Evolutionary conservation across 2,888 invertebrate genomes (phyloP).

Genomic region (Latrodectus elegans): DNA sequence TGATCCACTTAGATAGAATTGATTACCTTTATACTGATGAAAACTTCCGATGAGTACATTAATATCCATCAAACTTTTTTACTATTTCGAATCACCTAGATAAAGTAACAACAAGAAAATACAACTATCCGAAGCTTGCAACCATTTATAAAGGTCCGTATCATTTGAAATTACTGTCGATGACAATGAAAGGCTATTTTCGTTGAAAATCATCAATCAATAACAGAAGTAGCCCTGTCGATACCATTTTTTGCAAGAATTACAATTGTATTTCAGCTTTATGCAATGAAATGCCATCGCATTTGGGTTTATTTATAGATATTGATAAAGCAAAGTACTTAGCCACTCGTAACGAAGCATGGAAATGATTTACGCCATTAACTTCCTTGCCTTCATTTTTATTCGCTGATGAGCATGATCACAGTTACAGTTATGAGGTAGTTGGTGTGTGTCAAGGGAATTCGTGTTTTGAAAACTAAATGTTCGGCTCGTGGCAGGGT

Average conservation of each 20-base stretch:
- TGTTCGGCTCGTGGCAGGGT: constrained; percentile 16
- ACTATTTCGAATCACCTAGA: no score
- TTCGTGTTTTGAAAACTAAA: constrained; percentile 55
- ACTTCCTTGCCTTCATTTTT: constrained; percentile 12
- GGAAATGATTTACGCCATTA: constrained; percentile 43
- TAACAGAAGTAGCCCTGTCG: background rate
- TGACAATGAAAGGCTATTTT: background rate
- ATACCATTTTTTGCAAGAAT: constrained; percentile 8
- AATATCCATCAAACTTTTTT: no score
- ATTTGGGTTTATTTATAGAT: constrained; percentile 50
- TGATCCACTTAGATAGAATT: no score
- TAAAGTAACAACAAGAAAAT: no score
- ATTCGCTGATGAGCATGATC: constrained; percentile 37
- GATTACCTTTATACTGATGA: no score
- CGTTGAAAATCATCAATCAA: background rate
- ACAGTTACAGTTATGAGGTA: constrained; percentile 61
- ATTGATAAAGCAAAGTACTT: constrained; percentile 50
- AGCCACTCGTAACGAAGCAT: constrained; percentile 49
- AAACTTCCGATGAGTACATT: no score
- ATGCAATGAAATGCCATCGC: constrained; percentile 27
- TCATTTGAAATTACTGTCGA: background rate
- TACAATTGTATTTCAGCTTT: constrained; percentile 33
- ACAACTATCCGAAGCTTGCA: background rate
- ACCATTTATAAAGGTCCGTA: background rate
- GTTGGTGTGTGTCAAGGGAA: constrained; percentile 41